Evolutionary conservation across 1,140 invertebrate species (phyloP).

Genomic region (Lordiphosa stackelbergi): DNA sequence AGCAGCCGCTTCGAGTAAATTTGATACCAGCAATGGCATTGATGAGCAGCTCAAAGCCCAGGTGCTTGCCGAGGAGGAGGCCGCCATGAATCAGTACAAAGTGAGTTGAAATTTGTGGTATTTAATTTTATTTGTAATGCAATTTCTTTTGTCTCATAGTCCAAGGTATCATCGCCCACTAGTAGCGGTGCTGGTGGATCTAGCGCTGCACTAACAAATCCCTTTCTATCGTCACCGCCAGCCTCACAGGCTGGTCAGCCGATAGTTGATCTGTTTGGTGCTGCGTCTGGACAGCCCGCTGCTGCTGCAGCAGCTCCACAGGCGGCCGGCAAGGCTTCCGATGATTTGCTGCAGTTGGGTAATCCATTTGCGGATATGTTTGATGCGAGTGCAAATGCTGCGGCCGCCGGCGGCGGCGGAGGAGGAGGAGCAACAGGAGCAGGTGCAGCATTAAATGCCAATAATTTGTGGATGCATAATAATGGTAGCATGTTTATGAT

Average conservation of each 20-base stretch:
- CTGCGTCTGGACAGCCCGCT: constrained; percentile 78
- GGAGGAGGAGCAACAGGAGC: constrained; percentile 75
- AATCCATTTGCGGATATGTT: constrained; percentile 96
- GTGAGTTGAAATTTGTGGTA: constrained; percentile 78
- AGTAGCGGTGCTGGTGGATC: constrained; percentile 78
- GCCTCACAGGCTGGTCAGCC: constrained; percentile 80
- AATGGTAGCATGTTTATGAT: constrained; percentile 80
- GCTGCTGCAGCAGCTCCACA: constrained; percentile 63
- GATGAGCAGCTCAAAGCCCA: constrained; percentile 91
- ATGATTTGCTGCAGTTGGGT: constrained; percentile 91
- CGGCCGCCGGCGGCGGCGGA: constrained; percentile 74
- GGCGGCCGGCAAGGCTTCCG: constrained; percentile 84
- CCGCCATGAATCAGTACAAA: constrained; percentile 96
- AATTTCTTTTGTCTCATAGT: constrained; percentile 78
- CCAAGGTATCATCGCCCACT: constrained; percentile 87
- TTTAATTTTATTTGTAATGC: constrained; percentile 19
- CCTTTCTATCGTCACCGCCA: constrained; percentile 85
- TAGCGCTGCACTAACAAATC: constrained; percentile 85
- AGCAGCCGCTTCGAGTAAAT: constrained; percentile 85
- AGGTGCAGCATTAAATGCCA: constrained; percentile 77
- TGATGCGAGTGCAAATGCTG: constrained; percentile 78
- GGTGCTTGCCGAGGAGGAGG: constrained; percentile 95
- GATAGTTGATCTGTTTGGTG: constrained; percentile 88
- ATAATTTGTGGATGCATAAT: constrained; percentile 84
- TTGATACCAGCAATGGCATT: constrained; percentile 86